Conservation (phyloP, 2,888 invertebrate species). For the Mythimna lalbum region DNA sequence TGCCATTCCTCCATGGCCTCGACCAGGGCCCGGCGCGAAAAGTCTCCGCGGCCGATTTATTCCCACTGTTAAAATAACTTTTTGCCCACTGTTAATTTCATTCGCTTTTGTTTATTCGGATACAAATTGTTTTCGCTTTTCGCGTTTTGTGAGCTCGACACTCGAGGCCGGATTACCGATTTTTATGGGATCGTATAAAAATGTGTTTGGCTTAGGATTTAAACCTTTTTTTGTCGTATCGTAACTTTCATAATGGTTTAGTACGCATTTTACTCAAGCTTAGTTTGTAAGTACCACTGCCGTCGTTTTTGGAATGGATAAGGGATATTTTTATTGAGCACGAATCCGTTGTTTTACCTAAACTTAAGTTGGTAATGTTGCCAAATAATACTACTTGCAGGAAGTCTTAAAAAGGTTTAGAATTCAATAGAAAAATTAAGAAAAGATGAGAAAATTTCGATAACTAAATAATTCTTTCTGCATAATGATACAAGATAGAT, state of each 20-base stretch:
- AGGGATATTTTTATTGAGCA: conserved; percentile 14
- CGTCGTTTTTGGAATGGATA: conserved; percentile 1
- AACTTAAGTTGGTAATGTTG: not conserved
- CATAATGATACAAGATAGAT: too few relatives aligned
- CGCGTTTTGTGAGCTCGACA: conserved; percentile 37
- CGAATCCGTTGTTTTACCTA: not conserved
- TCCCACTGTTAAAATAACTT: not conserved
- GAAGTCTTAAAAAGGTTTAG: not conserved
- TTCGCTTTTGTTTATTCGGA: conserved; percentile 56
- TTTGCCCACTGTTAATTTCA: conserved; percentile 18
- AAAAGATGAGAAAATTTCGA: too few relatives aligned
- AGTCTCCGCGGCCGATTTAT: too few relatives aligned
- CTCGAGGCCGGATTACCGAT: conserved; percentile 50
- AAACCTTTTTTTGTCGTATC: conserved; percentile 56
- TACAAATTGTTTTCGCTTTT: conserved; percentile 55
- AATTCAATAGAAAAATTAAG: not conserved
- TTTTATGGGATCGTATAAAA: conserved; percentile 57
- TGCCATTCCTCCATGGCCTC: too few relatives aligned
- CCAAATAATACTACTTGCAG: not conserved
- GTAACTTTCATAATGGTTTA: conserved; percentile 54
- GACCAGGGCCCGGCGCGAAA: too few relatives aligned
- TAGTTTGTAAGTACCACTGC: conserved; percentile 34
- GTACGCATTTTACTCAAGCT: conserved; percentile 38
- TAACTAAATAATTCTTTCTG: too few relatives aligned
- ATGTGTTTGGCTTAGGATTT: conserved; percentile 52